Evolutionary conservation across 2,113 vertebrate species (phyloP), one percentile per base, ranked within the genome.

Genomic region (Carettochelys insculpta): DNA sequence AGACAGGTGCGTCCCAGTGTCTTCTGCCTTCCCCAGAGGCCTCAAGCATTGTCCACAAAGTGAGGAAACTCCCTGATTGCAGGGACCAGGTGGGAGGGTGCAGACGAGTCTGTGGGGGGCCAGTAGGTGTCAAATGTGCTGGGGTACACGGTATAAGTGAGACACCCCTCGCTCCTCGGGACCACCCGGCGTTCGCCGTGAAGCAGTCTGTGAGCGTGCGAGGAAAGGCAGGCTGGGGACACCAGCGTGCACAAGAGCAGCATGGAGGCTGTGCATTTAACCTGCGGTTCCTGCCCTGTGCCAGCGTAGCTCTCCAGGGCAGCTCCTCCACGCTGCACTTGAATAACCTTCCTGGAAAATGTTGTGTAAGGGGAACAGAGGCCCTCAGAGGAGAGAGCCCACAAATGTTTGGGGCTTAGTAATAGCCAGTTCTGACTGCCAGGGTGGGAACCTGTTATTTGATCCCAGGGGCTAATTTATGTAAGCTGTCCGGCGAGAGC

Each of bases 311-410:
- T 73, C 24, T 43, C 12, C 24, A 25, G 25, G 25, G 68, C 24
- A 38, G 71, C 41, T 27, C 10, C 22, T 41, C 43, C 11, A 48
- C 6, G 12, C 41, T 73, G 5, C 27, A 31, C 53, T 80, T 84
- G 58, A 51, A 47, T 65, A 68, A 85, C 61, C 51, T 52, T 83
- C 65, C 86, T 87, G 77, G 82, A 91, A 11, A 92, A 78, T 0
- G 2, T 56, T 54, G 45, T 16, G 20, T 77, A n/a, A 81, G 75
- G 0, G 0, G 61, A 41, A 61, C 82, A 79, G 25, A 29, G 45
- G 47, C 78, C 51, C 50, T 73, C 53, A 11, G 90, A 56, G 65
- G 92, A 53, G 47, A 73, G 61, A 65, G 92, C 24, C 77, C 85
- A 48, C 16, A 92, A 85, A 56, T 0, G 2, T 20, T 78, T 61